Conservation (phyloP, 2,888 invertebrate genomes). For the Lithodes maja region DNA sequence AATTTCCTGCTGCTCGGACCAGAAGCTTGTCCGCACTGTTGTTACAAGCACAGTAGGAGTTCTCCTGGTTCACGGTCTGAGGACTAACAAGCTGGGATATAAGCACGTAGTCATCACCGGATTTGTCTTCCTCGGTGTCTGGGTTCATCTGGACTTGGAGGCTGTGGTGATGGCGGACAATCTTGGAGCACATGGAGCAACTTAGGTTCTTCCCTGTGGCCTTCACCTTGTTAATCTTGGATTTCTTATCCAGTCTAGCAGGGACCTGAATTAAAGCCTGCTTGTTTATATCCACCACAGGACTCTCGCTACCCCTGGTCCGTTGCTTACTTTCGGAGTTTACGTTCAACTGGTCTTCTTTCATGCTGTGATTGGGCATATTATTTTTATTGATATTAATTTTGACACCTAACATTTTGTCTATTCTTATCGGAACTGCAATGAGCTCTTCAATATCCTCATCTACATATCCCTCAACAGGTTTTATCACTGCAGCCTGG, state of each 20-base stretch:
- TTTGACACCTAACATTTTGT: no score
- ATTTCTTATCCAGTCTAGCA: not conserved
- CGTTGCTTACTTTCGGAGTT: no score
- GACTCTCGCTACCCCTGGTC: no score
- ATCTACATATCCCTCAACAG: no score
- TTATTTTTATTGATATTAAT: no score
- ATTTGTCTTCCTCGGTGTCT: not conserved
- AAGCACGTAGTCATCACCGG: constrained; percentile 19
- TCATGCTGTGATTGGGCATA: no score
- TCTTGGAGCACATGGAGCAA: constrained; percentile 1
- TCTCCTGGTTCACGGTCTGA: not conserved
- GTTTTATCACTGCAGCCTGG: no score
- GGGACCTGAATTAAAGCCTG: not conserved
- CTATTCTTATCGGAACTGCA: no score
- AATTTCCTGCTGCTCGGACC: not conserved
- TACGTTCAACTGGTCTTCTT: no score
- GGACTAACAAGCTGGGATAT: constrained; percentile 31
- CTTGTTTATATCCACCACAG: no score
- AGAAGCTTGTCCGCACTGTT: not conserved
- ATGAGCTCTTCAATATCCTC: no score
- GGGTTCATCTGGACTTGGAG: constrained; percentile 1
- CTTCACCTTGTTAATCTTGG: constrained; percentile 28
- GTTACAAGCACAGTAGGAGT: constrained; percentile 22
- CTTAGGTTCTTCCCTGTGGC: constrained; percentile 17
- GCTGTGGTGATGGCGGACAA: constrained; percentile 11